phyloP scores from a whole-genome alignment of 1,140 invertebrate species.

The Papilio glaucus region DNA sequence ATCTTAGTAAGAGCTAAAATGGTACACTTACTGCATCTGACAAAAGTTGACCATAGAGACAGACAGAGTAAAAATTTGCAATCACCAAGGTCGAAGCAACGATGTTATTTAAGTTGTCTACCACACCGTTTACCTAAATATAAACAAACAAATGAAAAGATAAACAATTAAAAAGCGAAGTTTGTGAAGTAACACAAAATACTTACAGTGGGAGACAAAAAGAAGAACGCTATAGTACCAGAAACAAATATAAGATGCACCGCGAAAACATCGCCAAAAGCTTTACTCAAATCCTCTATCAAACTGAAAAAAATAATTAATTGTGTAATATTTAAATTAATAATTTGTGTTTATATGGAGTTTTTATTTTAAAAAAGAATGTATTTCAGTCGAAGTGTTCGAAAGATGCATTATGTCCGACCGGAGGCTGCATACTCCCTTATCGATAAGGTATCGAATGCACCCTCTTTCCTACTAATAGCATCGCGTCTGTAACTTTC shows the following conservation, averaged over 20 bases:
- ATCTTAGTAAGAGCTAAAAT: too few species aligned
- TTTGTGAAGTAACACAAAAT: neutral
- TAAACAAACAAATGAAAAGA: neutral
- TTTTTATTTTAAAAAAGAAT: too few species aligned
- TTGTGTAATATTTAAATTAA: neutral
- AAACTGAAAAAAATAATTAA: conserved; percentile 1
- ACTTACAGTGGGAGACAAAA: conserved; percentile 10
- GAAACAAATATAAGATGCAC: conserved; percentile 15
- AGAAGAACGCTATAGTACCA: conserved; percentile 12
- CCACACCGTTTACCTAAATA: conserved; percentile 14
- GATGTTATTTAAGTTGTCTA: conserved; percentile 25
- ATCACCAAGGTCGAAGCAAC: conserved; percentile 1
- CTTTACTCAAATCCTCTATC: conserved; percentile 1
- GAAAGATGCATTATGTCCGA: too few species aligned
- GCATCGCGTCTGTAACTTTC: too few species aligned
- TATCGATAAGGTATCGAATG: too few species aligned
- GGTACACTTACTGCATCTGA: conserved; percentile 21
- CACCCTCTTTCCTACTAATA: too few species aligned
- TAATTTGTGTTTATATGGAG: too few species aligned
- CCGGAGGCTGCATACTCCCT: too few species aligned
- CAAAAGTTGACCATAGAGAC: conserved; percentile 22
- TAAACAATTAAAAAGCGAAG: neutral
- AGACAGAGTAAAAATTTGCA: conserved; percentile 17
- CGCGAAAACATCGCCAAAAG: conserved; percentile 11
- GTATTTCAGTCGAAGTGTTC: too few species aligned